Percentiles rank a stretch among this genome's conserved stretches.
Conservation (phyloP, 2,113 vertebrate species). For the Rostratula benghalensis region DNA sequence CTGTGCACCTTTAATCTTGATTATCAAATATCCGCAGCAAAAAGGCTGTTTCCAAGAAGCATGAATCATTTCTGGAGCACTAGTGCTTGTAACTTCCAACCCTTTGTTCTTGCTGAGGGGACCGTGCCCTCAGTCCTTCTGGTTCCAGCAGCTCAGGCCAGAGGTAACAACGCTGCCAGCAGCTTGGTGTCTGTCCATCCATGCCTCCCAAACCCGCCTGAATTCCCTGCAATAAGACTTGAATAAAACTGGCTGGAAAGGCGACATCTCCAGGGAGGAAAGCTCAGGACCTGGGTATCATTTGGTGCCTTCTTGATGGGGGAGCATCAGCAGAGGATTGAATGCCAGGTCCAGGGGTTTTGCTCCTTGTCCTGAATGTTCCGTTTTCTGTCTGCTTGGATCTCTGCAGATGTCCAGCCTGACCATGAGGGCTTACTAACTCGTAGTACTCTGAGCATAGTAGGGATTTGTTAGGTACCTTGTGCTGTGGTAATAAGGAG, state of each 20-base stretch:
- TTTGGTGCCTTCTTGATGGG: not conserved
- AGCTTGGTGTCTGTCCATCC: not conserved
- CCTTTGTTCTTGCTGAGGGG: constrained; percentile 9
- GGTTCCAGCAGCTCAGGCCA: not conserved
- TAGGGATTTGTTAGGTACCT: not conserved
- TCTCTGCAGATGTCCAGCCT: not conserved
- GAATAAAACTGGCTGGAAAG: not conserved
- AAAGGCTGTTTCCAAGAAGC: constrained; percentile 29
- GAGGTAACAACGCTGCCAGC: not conserved
- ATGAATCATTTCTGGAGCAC: constrained; percentile 41
- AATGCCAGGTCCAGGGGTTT: not conserved
- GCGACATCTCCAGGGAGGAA: not conserved
- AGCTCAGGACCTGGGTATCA: not conserved
- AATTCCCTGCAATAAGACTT: not conserved
- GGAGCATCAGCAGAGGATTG: not conserved
- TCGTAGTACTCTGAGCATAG: not conserved
- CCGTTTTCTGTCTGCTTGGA: not conserved
- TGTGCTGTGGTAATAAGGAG: constrained; percentile 27
- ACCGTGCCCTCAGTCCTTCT: not conserved
- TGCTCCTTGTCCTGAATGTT: not conserved
- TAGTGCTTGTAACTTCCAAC: constrained; percentile 9
- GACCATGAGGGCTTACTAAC: not conserved
- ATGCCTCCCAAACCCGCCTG: not conserved
- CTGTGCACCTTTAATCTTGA: not conserved
- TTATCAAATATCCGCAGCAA: not conserved